These are phyloP conservation scores for Peromyscus aztecus DNA, from an alignment of 2,797 vertebrate genomes.

Conservation along the genomic window DNA sequence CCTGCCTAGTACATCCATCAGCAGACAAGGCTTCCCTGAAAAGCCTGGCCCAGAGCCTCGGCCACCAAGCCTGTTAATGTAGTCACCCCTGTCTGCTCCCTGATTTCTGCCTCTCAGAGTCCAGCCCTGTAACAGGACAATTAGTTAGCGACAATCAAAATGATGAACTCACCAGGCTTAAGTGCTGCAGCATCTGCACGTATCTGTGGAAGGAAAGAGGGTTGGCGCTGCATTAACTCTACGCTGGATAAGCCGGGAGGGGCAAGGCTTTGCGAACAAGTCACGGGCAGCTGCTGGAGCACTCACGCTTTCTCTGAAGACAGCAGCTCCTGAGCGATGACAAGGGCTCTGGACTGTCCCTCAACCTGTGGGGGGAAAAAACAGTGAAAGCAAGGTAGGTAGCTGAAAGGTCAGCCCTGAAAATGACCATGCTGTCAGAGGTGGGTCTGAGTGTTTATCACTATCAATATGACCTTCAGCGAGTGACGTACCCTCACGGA, in stretches of 20 bases:
- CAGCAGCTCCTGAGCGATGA: conserved; percentile 94
- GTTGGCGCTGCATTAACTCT: conserved; percentile 72
- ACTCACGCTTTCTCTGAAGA: conserved; percentile 96
- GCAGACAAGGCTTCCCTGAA: conserved; percentile 60
- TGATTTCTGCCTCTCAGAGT: conserved; percentile 71
- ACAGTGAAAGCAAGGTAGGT: conserved; percentile 7
- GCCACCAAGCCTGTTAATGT: conserved; percentile 42
- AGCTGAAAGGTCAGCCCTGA: neutral
- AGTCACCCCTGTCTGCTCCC: conserved; percentile 64
- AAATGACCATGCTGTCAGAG: neutral
- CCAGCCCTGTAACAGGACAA: conserved; percentile 71
- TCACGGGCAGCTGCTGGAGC: neutral
- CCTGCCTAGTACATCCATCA: neutral
- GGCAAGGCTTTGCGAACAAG: conserved; percentile 32
- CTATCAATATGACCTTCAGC: neutral
- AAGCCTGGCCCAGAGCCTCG: conserved; percentile 5
- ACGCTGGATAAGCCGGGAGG: conserved; percentile 37
- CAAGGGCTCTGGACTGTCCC: conserved; percentile 93
- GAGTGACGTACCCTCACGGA: neutral
- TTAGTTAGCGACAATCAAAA: conserved; percentile 78
- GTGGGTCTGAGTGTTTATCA: neutral
- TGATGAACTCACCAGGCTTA: conserved; percentile 91
- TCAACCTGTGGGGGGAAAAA: conserved; percentile 89
- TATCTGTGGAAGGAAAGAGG: conserved; percentile 91
- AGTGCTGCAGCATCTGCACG: conserved; percentile 93